Evolutionary conservation across 2,113 vertebrate genomes (phyloP).

Genomic region (Eira barbara): DNA sequence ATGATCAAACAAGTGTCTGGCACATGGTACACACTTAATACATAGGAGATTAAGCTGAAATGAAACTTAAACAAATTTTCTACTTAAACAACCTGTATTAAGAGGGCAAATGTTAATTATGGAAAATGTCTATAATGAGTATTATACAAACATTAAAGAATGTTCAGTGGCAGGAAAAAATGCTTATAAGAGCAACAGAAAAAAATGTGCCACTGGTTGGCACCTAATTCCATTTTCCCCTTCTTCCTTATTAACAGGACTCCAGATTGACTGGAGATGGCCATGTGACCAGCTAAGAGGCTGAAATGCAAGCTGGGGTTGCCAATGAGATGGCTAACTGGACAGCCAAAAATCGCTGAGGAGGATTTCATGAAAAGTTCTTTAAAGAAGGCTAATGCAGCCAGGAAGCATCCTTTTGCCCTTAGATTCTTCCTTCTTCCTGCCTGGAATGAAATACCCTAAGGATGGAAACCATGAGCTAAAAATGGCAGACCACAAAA

Average conservation of each 20-base stretch:
- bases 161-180: not conserved
- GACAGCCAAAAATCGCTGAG: not conserved
- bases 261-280: not conserved
- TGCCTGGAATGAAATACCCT: slow-evolving; percentile 9
- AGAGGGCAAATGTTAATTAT: not conserved
- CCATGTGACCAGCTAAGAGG: not conserved
- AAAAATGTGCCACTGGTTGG: not conserved
- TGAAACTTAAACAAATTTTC: not conserved
- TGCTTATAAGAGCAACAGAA: not conserved
- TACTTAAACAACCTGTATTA: not conserved
- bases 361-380: not conserved
- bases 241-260: not conserved
- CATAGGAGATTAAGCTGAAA: not conserved
- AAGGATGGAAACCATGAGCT: not conserved
- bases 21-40: not conserved
- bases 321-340: not conserved
- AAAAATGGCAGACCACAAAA: not conserved
- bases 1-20: not conserved
- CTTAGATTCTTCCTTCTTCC: not conserved
- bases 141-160: not conserved
- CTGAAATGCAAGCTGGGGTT: not conserved
- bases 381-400: not conserved
- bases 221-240: not conserved
- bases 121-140: not conserved
- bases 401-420: not conserved